Conservation (phyloP, 30 jellyfish, hydroid and myxozoan genomes). For the Aurelia aurita region DNA sequence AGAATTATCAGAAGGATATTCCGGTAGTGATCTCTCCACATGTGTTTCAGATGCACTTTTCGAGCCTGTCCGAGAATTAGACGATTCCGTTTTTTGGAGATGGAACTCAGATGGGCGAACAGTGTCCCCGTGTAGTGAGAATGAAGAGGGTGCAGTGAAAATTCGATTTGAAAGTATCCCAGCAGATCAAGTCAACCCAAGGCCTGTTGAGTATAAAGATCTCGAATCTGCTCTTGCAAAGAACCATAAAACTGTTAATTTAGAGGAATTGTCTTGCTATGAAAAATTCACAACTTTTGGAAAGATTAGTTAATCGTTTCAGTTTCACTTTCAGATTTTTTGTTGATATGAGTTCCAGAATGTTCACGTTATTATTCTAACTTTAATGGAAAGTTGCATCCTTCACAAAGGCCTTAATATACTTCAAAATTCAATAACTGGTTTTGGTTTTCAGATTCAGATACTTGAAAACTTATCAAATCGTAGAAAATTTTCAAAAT, state of each 20-base stretch:
- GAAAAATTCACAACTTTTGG: constrained; percentile 30
- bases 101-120: constrained; percentile 88
- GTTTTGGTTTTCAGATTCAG: no score
- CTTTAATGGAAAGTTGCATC: no score
- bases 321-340: no score
- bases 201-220: constrained; percentile 76
- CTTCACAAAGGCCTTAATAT: no score
- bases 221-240: constrained; percentile 51
- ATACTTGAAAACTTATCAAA: no score
- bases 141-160: constrained; percentile 78
- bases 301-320: not conserved
- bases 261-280: constrained; percentile 52
- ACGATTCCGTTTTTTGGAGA: constrained; percentile 65
- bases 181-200: constrained; percentile 84
- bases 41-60: constrained; percentile 94
- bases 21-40: constrained; percentile 96
- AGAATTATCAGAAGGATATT: constrained; percentile 87
- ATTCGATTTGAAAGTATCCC: constrained; percentile 78
- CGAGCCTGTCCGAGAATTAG: constrained; percentile 91
- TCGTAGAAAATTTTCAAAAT: no score
- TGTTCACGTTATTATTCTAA: no score
- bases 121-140: constrained; percentile 68
- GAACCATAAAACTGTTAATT: constrained; percentile 79
- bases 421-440: no score
- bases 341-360: no score